phyloP scores from a whole-genome alignment of 2,888 invertebrate species.

The Serripes groenlandicus region DNA sequence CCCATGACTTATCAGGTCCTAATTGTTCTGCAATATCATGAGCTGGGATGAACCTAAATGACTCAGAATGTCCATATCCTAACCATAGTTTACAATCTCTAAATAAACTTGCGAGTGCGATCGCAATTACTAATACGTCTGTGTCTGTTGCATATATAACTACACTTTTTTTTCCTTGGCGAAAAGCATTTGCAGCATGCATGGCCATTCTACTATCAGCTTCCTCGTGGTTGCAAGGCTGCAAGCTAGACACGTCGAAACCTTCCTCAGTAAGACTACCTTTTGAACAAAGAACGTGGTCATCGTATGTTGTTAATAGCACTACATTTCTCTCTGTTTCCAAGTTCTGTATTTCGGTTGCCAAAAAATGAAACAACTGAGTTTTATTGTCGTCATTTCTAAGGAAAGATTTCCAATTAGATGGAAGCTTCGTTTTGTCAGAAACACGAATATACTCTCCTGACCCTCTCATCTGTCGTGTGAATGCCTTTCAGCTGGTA shows the following conservation, averaged over 20 bases:
- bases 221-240: constrained; percentile 61
- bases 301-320: background rate
- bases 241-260: constrained; percentile 16
- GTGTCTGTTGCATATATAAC: background rate
- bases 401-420: constrained; percentile 51
- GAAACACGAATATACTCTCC: background rate
- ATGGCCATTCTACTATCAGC: constrained; percentile 57
- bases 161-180: background rate
- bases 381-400: constrained; percentile 48
- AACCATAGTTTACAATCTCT: background rate
- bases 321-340: background rate
- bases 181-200: constrained; percentile 28
- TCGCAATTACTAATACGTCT: background rate
- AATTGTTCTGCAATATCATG: background rate
- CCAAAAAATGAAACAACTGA: constrained; percentile 40
- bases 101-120: background rate
- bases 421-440: background rate
- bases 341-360: background rate
- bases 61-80: background rate
- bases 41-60: background rate
- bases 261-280: no score
- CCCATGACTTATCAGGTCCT: background rate
- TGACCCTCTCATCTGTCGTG: constrained; percentile 23
- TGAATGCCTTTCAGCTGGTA: background rate
- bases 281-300: background rate